Base-by-base conservation (phyloP, 2,888 invertebrate species). In the Anoplius nigerrimus region DNA sequence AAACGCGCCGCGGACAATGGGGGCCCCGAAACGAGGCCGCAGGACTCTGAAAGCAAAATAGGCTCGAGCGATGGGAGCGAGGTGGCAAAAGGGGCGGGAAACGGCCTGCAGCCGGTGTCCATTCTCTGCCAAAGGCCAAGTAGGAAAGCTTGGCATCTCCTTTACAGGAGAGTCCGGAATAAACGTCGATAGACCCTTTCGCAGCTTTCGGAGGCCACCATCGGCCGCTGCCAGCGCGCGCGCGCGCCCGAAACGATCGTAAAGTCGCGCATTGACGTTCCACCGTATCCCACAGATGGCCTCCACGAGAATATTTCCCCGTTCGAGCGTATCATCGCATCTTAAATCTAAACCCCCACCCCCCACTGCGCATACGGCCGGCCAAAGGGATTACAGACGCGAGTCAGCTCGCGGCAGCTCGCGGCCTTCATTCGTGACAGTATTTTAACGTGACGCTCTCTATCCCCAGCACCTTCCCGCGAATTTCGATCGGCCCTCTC, bases 1-100 rank as follows among this genome's bases (percentile, higher is more conserved):
- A 82, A 82, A 82, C 83, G 76, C 66, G 54, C 58, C 56, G 63
- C 54, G 71, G 76, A 82, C 82, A 82, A 82, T 83, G 76, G 76
- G 52, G 13, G 70, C 70, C 61, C 51, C 42, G 63, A 65, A 81
- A 74, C 69, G 72, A 71, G 71, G 73, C 63, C 70, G 69, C 60
- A 51, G 57, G 55, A 48, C 64, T 58, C 57, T 52, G 42, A 58
- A 66, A 62, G 59, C 71, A 70, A 77, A 76, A 74, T 74, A 66
- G 74, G 66, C 22, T 43, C 61, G 64, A 72, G 45, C 15, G 20
- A 24, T 11, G 57, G 42, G 8, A 3, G 8, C 48, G 11, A 5
- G 18, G 52, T 42, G 65, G 48, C n/a, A 13, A 45, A n/a, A 48
- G 55, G 57, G 53, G 22, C n/a, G 48, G 54, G 56, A 61, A 52